These are phyloP conservation scores for Macropis europaea DNA, from an alignment of 2,888 invertebrate genomes.

Conservation along the genomic window DNA sequence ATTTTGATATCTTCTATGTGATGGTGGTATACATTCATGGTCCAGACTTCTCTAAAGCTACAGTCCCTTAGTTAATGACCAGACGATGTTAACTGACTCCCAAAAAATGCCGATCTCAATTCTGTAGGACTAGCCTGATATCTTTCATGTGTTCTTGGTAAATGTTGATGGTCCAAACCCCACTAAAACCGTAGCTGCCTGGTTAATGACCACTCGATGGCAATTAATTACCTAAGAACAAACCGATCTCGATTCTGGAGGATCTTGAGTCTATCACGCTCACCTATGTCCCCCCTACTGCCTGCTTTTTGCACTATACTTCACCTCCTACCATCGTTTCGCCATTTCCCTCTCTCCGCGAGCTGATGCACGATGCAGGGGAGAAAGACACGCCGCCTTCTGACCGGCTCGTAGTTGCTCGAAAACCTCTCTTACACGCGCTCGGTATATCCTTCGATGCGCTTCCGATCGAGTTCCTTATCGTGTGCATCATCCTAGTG, in stretches of 20 bases:
- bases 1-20: no score
- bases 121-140: no score
- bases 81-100: no score
- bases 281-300: slow-evolving; percentile 34
- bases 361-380: slow-evolving; percentile 73
- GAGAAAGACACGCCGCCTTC: slow-evolving; percentile 75
- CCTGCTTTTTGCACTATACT: slow-evolving; percentile 49
- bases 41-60: no score
- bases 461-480: slow-evolving; percentile 21
- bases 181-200: no score
- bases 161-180: no score
- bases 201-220: no score
- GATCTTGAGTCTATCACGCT: slow-evolving; percentile 57
- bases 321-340: slow-evolving; percentile 65
- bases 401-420: slow-evolving; percentile 73
- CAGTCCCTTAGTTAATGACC: no score
- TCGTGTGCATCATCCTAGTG: background rate
- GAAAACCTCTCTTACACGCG: slow-evolving; percentile 71
- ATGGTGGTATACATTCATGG: no score
- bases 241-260: slow-evolving; percentile 58
- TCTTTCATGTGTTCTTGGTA: no score
- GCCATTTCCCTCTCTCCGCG: slow-evolving; percentile 70
- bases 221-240: no score
- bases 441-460: slow-evolving; percentile 50
- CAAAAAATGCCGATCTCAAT: no score